Percentiles rank a stretch among this genome's conserved stretches.
These are phyloP conservation scores for Trichonephila clavipes DNA, from an alignment of 1,140 invertebrate genomes.

Conservation along the genomic window DNA sequence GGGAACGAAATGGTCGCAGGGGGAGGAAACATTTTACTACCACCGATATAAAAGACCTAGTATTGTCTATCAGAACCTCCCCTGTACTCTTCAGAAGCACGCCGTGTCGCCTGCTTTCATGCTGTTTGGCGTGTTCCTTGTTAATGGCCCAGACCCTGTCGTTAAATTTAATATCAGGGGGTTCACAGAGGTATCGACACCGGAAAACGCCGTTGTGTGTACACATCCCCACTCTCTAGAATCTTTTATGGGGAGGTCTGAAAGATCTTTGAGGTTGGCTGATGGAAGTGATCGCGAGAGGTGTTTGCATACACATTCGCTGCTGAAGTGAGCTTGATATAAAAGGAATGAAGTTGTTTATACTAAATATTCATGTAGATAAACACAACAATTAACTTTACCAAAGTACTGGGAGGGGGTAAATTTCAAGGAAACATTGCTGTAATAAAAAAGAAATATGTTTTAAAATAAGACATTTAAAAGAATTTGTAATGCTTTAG, in stretches of 20 bases:
- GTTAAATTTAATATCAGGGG: slow-evolving; percentile 59
- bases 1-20: not conserved
- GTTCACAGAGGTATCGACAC: not conserved
- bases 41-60: not conserved
- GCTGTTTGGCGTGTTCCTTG: not conserved
- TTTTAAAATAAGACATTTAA: too few species aligned
- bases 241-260: slow-evolving; percentile 36
- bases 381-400: too few species aligned
- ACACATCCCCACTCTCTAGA: not conserved
- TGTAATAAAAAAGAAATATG: too few species aligned
- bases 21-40: slow-evolving; percentile 32
- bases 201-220: not conserved
- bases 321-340: not conserved
- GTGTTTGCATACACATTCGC: not conserved
- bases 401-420: too few species aligned
- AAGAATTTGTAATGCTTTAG: too few species aligned
- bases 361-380: not conserved
- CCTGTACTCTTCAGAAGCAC: not conserved
- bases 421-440: too few species aligned
- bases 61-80: not conserved
- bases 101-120: not conserved
- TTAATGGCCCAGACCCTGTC: slow-evolving; percentile 42
- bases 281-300: not conserved
- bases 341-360: not conserved
- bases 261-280: not conserved